A percentile compares a stretch with the other conserved stretches of the same genome.
Evolutionary conservation across 1,140 invertebrate genomes (phyloP).

Genomic region (Zaprionus camerounensis): DNA sequence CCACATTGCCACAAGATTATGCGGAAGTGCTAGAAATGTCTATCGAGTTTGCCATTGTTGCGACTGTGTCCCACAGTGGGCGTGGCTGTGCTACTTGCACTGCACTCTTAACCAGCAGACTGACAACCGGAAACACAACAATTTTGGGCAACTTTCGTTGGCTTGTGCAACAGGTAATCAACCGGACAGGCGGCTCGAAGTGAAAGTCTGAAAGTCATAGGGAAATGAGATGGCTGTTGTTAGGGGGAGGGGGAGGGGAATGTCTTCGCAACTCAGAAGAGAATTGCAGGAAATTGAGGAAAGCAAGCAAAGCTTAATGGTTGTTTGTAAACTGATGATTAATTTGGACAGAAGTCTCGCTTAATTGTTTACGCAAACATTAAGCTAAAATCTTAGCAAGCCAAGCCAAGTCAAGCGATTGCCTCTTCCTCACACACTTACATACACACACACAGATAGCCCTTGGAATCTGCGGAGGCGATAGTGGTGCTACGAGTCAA

Average conservation of each 20-base stretch:
- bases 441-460: not conserved
- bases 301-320: not conserved
- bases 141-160: constrained; percentile 35
- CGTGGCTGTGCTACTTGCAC: constrained; percentile 42
- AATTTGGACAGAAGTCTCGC: not conserved
- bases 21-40: constrained; percentile 71
- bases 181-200: constrained; percentile 30
- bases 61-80: constrained; percentile 28
- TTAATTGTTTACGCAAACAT: not conserved
- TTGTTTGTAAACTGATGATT: not conserved
- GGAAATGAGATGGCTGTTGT: not conserved
- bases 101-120: constrained; percentile 24
- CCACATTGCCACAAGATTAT: constrained; percentile 51
- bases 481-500: constrained; percentile 8
- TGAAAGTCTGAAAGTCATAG: constrained; percentile 49
- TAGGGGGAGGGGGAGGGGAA: not conserved
- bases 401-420: not conserved
- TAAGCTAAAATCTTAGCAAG: constrained; percentile 7
- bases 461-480: constrained; percentile 10
- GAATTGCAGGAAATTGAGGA: not conserved
- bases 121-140: constrained; percentile 49
- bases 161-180: constrained; percentile 61
- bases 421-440: not conserved
- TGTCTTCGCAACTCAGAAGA: not conserved
- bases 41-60: constrained; percentile 55